Evolutionary conservation across 37 sponge, comb jelly and placozoan genomes (phyloP).

Genomic region (Cliona cf. orientalis): DNA sequence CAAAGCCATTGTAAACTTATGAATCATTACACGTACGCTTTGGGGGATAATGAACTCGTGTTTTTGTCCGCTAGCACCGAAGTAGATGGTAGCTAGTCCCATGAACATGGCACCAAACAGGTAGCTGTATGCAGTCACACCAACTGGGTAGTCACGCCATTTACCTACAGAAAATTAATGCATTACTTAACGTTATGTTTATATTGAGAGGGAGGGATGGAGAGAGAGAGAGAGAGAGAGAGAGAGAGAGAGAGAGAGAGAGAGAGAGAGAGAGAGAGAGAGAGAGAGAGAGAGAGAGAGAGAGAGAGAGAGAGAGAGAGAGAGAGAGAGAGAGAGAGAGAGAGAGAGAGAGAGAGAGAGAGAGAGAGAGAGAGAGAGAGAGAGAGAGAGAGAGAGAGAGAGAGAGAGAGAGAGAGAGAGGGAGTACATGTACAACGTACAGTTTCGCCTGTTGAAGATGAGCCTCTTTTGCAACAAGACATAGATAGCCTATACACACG

Average conservation of each 20-base stretch:
- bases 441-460: conserved; percentile 52
- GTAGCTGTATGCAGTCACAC: conserved; percentile 70
- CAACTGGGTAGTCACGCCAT: conserved; percentile 69
- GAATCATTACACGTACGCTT: no score
- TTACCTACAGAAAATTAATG: conserved; percentile 8
- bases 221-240: conserved; percentile 40
- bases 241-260: conserved; percentile 46
- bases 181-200: background rate
- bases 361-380: conserved; percentile 6
- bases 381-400: background rate
- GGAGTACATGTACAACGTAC: conserved; percentile 11
- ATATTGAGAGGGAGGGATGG: conserved; percentile 23
- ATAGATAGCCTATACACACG: conserved; percentile 49
- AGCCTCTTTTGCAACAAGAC: conserved; percentile 68
- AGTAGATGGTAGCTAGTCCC: conserved; percentile 54
- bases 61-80: conserved; percentile 22
- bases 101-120: conserved; percentile 73
- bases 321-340: conserved; percentile 28
- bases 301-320: conserved; percentile 27
- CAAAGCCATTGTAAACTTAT: no score
- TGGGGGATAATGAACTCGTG: conserved; percentile 47
- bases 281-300: conserved; percentile 36
- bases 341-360: conserved; percentile 15
- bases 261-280: conserved; percentile 30
- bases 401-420: background rate